A percentile compares a stretch with the other conserved stretches of the same genome.
phyloP scores from a whole-genome alignment of 2,113 vertebrate genomes.

The Opisthocomus hoazin region DNA sequence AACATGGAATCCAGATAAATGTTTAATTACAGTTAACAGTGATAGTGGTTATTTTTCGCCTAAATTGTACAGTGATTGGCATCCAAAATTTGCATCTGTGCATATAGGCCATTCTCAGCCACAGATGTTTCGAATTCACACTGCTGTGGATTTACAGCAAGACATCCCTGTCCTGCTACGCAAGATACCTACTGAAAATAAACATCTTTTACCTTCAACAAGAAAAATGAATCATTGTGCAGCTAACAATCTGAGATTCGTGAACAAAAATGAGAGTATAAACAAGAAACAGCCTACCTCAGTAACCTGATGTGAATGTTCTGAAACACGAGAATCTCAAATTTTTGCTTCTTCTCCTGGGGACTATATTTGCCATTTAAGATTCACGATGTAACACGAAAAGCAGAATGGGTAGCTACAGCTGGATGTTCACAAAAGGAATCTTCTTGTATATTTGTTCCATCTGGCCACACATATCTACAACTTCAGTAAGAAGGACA shows the following conservation, averaged over 20 bases:
- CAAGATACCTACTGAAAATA: not conserved
- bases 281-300: not conserved
- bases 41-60: not conserved
- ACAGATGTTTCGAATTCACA: not conserved
- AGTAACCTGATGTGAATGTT: not conserved
- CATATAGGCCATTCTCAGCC: not conserved
- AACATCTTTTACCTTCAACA: not conserved
- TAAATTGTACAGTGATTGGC: not conserved
- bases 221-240: not conserved
- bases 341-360: not conserved
- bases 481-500: not conserved
- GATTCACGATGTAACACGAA: not conserved
- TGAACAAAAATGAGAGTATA: not conserved
- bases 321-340: not conserved
- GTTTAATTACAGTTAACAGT: not conserved
- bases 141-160: not conserved
- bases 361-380: not conserved
- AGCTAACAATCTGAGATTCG: not conserved
- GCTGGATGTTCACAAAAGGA: not conserved
- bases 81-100: not conserved
- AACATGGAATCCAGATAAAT: not conserved
- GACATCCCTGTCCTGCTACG: not conserved
- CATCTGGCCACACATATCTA: not conserved
- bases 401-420: not conserved
- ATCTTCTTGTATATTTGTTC: not conserved